Conservation (phyloP, 1,140 invertebrate species). For the Bathynomus jamesi region DNA sequence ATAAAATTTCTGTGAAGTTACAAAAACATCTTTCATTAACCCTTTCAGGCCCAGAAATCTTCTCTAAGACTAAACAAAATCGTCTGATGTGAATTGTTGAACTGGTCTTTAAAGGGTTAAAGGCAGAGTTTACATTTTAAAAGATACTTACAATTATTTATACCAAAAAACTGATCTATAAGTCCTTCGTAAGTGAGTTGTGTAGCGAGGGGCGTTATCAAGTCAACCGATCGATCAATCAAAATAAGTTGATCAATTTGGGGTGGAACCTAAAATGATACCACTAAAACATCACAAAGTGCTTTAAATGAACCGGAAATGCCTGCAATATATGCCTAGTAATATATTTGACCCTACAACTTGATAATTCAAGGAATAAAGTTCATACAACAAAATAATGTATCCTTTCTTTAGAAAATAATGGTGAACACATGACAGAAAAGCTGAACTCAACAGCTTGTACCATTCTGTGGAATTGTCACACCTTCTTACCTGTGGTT, state of each 20-base stretch:
- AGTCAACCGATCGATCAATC: conserved; percentile 81
- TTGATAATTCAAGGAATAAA: neutral
- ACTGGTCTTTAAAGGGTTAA: too few relatives aligned
- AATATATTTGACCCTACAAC: neutral
- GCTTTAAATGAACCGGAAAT: neutral
- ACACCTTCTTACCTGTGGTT: conserved; percentile 35
- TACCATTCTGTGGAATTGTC: too few relatives aligned
- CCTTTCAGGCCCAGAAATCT: too few relatives aligned
- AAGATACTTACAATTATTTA: conserved; percentile 61
- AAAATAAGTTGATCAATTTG: conserved; percentile 82
- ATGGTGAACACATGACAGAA: too few relatives aligned
- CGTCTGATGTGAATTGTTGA: too few relatives aligned
- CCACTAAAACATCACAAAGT: neutral
- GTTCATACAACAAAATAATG: too few relatives aligned
- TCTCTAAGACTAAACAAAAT: too few relatives aligned
- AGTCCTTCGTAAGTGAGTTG: conserved; percentile 96
- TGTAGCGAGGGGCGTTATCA: conserved; percentile 82
- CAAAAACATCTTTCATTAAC: too few relatives aligned
- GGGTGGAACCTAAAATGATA: conserved; percentile 45
- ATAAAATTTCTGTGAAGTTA: too few relatives aligned
- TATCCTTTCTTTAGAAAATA: too few relatives aligned
- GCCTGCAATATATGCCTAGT: neutral
- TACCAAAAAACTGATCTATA: conserved; percentile 82
- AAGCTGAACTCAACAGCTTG: too few relatives aligned
- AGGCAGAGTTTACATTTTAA: too few relatives aligned